These are phyloP conservation scores for Premnoplex brunnescens DNA, from an alignment of 2,797 vertebrate genomes.

Conservation along the genomic window DNA sequence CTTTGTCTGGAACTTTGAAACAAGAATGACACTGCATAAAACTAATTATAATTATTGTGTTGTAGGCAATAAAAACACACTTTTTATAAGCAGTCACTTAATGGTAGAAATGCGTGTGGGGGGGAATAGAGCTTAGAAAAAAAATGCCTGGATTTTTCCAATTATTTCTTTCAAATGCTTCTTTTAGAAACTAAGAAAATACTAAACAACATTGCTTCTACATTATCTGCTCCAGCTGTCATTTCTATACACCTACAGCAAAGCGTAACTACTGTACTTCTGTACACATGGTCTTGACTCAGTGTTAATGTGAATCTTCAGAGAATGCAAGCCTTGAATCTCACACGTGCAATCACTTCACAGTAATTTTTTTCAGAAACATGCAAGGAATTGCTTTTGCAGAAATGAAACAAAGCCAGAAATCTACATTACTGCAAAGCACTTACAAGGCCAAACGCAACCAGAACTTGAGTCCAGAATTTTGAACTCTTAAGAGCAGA, in stretches of 20 bases:
- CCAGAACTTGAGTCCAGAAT: neutral
- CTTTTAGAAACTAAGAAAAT: slow-evolving; percentile 22
- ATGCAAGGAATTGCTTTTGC: neutral
- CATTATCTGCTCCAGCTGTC: slow-evolving; percentile 13
- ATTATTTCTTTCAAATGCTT: neutral
- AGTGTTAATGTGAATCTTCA: neutral
- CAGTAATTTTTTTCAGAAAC: neutral
- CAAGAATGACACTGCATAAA: neutral
- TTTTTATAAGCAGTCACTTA: neutral
- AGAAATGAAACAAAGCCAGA: slow-evolving; percentile 10
- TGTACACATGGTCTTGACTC: slow-evolving; percentile 5
- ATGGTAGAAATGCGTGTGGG: neutral
- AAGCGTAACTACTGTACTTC: slow-evolving; percentile 11
- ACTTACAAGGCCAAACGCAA: neutral
- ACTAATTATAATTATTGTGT: neutral
- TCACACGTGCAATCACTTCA: neutral
- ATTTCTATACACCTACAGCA: slow-evolving; percentile 22
- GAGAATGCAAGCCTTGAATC: slow-evolving; percentile 2
- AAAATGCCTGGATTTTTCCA: neutral
- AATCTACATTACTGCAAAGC: neutral
- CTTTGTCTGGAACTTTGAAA: neutral
- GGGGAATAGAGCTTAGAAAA: neutral
- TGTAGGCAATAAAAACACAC: neutral
- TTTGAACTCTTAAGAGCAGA: neutral
- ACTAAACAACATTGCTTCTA: neutral